These are phyloP conservation scores for Chromoteleia sp. DNA, from an alignment of 2,888 invertebrate genomes.

Conservation along the genomic window DNA sequence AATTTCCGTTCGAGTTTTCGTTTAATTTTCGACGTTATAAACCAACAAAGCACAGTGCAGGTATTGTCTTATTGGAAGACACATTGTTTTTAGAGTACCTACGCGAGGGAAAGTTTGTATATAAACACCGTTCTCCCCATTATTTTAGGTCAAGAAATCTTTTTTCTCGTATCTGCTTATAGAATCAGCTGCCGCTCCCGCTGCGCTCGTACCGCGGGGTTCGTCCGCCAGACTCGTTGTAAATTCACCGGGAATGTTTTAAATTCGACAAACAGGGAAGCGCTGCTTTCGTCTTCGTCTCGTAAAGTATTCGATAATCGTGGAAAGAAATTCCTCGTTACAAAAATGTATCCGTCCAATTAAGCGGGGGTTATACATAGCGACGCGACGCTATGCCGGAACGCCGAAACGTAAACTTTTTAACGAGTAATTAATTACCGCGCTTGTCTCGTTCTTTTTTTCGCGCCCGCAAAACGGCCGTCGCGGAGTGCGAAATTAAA, in stretches of 20 bases:
- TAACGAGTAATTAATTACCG: conserved; percentile 58
- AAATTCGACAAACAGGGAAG: conserved; percentile 46
- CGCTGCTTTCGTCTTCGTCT: background rate
- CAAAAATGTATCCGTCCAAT: conserved; percentile 13
- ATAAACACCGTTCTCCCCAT: conserved; percentile 79
- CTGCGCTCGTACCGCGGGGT: conserved; percentile 54
- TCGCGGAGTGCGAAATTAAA: conserved; percentile 47
- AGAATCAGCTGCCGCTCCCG: conserved; percentile 82
- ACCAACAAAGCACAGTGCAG: no score
- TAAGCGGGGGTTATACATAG: conserved; percentile 33
- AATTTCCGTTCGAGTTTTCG: no score
- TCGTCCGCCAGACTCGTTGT: conserved; percentile 23
- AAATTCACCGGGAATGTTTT: conserved; percentile 48
- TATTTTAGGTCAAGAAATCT: conserved; percentile 81
- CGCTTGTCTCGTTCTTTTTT: background rate
- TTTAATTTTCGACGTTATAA: no score
- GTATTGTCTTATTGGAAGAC: no score
- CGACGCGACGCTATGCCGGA: background rate
- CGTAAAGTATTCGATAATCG: conserved; percentile 6
- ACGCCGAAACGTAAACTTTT: conserved; percentile 41
- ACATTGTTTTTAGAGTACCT: no score
- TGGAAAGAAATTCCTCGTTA: background rate
- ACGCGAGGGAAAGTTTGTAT: conserved; percentile 72
- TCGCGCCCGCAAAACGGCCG: background rate
- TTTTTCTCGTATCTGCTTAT: conserved; percentile 81